Evolutionary conservation across 2,113 vertebrate genomes (phyloP), one percentile per base, ranked within the genome.

Genomic region (Crotophaga sulcirostris): DNA sequence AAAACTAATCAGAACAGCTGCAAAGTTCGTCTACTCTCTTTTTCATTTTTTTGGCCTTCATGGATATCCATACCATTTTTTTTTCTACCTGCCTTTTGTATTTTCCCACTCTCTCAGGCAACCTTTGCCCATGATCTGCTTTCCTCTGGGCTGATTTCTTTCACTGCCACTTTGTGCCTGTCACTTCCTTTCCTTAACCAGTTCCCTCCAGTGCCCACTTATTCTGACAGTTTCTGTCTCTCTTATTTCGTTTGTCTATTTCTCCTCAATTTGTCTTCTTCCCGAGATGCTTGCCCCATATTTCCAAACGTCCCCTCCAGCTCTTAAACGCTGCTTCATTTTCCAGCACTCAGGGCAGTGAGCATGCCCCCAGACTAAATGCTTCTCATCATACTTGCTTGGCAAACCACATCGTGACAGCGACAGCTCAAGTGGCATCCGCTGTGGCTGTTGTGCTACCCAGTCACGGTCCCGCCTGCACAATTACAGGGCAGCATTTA

Each of bases 131-230:
- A 63, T 0, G 3, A 56, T 89, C 68, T 33, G 55, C 66, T 72
- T 94, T 73, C 38, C 56, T 70, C 87, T 87, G 44, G 3, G 60
- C 81, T 66, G 83, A 91, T 84, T 90, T 76, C 90, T 93, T 92
- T 87, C 83, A 87, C 76, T 54, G 86, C 52, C 88, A 93, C 96
- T 96, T 90, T 75, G 90, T 62, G 82, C 69, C 72, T 89, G 92
- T 94, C 93, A 86, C 42, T 90, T 90, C 76, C 75, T 94, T 82
- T 69, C 2, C 0, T 58, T 92, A 90, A 87, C 81, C 91, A 73
- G 49, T 31, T 54, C 77, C 79, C 80, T 94, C 67, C 86, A 94
- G 76, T 42, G 73, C 49, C 69, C 77, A 73, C 83, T 90, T 69
- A 62, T 1, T 75, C 90, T 75, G 96, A 94, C 76, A 95, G 90